Evolutionary conservation across 2,888 invertebrate genomes (phyloP), one percentile per base, ranked within the genome.

Genomic region (Calliscelio sp.): DNA sequence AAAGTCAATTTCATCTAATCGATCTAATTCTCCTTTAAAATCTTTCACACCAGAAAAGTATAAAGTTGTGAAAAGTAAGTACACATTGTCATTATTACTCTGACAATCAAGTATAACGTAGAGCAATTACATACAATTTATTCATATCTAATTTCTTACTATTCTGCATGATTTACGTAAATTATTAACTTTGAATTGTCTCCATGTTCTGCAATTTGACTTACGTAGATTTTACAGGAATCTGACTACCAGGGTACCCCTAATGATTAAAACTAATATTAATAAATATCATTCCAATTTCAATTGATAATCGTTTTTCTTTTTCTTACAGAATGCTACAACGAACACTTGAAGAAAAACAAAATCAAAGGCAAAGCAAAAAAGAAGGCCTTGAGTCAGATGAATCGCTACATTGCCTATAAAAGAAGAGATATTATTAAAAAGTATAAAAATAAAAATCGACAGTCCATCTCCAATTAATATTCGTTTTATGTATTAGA

Each of bases 341-440:
- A 51, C 11, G 38, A 66, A 51, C 66, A 32, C 16, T 22, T 66
- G 16, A 49, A 66, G 35, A 66, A 22, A 22, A 35, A 51, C 18
- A 32, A 22, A 49, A 14, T 51, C 10, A 66, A 66, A 35, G 66
- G 66, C 2, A 66, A 66, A 66, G 66, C 35, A 22, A 66, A 51
- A 18, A 66, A 66, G 16, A 35, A 51, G 16, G 66, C 66, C 0
- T 5, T 66, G 6, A 20, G 20, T 7, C 6, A 41, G 5, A 66
- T 66, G 49, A 66, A 51, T 20, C 32, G 32, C 5, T 20, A 66
- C 16, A 66, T 66, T 11, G 28, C 51, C 7, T n/a, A 18, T 11
- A 51, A 66, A 66, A 66, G 66, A 22, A 66, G 66, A 66, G 66
- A 66, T 16, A 32, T 20, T 20, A 66, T 66, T 7, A 66, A 32